Evolutionary conservation across 1,140 invertebrate species (phyloP).

Genomic region (Aphaenogaster ashmeadi): DNA sequence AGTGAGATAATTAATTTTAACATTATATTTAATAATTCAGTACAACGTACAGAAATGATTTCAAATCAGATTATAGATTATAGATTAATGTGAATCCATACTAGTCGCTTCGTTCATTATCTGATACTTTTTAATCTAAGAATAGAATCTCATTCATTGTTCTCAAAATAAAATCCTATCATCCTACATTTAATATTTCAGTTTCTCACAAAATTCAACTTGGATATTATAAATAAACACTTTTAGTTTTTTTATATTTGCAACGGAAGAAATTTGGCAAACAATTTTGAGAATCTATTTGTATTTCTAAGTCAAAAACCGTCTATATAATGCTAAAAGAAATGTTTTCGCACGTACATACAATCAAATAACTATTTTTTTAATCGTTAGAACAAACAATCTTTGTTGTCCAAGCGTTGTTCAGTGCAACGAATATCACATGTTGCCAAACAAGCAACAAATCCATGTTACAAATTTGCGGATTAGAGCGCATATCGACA

Average conservation of each 20-base stretch:
- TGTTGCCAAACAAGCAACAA: slow-evolving; percentile 4
- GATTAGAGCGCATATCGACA: slow-evolving; percentile 36
- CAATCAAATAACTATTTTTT: slow-evolving; percentile 37
- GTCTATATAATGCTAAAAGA: neutral
- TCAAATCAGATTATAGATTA: neutral
- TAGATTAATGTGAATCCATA: neutral
- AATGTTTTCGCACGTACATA: neutral
- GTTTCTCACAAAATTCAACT: neutral
- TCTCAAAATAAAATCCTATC: neutral
- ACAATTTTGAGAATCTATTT: slow-evolving; percentile 5
- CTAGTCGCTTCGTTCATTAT: neutral
- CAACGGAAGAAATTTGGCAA: neutral
- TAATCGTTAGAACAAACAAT: slow-evolving; percentile 22
- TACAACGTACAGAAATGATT: neutral
- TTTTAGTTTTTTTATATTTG: slow-evolving; percentile 24
- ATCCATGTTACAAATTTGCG: slow-evolving; percentile 9
- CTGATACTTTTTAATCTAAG: neutral
- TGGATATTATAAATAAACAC: neutral
- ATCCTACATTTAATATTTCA: slow-evolving; percentile 18
- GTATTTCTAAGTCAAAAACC: slow-evolving; percentile 10
- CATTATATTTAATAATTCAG: slow-evolving; percentile 8
- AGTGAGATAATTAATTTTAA: neutral
- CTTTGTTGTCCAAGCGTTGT: neutral
- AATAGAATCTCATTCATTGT: neutral
- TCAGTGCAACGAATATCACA: slow-evolving; percentile 6